A percentile compares a stretch with the other conserved stretches of the same genome.
phyloP scores from a whole-genome alignment of 2,797 vertebrate species.

The Argya squamiceps region DNA sequence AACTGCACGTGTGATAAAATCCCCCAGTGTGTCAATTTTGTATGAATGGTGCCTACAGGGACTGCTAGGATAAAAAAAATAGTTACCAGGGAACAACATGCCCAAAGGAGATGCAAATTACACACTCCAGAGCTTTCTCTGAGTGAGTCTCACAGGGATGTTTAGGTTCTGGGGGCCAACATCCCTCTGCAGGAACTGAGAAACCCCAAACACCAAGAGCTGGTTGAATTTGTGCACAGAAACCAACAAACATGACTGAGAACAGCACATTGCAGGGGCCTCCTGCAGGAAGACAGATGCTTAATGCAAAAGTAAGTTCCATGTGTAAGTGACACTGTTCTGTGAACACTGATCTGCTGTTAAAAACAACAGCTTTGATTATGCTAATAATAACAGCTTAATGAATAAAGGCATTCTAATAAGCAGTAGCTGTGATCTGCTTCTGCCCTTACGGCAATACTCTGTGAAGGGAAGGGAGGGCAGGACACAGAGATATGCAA shows the following conservation, averaged over 20 bases:
- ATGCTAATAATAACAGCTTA: neutral
- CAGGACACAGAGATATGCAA: neutral
- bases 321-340: neutral
- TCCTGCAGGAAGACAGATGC: neutral
- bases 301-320: neutral
- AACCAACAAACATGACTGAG: fast-evolving
- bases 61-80: neutral
- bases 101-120: neutral
- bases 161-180: neutral
- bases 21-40: neutral
- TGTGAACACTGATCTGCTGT: neutral
- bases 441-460: neutral
- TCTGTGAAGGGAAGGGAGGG: neutral
- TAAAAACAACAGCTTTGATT: neutral
- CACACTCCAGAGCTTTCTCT: neutral
- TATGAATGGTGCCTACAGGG: neutral
- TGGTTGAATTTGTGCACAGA: neutral
- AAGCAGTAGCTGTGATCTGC: neutral
- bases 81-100: neutral
- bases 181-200: neutral
- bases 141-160: neutral
- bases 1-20: neutral
- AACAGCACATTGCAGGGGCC: neutral
- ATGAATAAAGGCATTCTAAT: neutral
- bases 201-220: neutral